A percentile compares a stretch with the other conserved stretches of the same genome.
Evolutionary conservation across 2,797 vertebrate species (phyloP).

Genomic region (Notolepis coatsorum): DNA sequence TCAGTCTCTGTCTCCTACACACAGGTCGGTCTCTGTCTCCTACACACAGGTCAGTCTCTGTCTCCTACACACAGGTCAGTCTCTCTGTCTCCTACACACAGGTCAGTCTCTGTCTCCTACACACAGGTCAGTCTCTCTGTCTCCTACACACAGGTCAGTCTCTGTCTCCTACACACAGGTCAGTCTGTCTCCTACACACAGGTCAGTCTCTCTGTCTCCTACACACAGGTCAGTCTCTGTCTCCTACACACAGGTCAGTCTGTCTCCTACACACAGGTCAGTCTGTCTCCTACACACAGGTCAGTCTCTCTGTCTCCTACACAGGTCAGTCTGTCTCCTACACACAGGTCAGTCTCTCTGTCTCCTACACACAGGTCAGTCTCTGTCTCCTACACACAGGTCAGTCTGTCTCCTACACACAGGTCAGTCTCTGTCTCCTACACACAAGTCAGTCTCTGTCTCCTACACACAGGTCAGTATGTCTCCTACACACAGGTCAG

Average conservation of each 20-base stretch:
- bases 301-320: no score
- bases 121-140: no score
- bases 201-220: not conserved
- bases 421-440: not conserved
- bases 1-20: not conserved
- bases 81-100: no score
- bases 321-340: not conserved
- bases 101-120: not conserved
- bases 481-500: not conserved
- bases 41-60: not conserved
- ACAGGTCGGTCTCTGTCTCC: no score
- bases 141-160: not conserved
- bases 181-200: no score
- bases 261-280: no score
- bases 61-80: not conserved
- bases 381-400: not conserved
- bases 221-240: not conserved
- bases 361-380: not conserved
- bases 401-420: no score
- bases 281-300: not conserved
- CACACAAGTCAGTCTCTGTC: not conserved
- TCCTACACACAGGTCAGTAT: not conserved
- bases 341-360: no score
- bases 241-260: not conserved
- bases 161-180: not conserved